Evolutionary conservation across 1,140 invertebrate genomes (phyloP), one percentile per base, ranked within the genome.

Genomic region (Zaprionus vittiger): DNA sequence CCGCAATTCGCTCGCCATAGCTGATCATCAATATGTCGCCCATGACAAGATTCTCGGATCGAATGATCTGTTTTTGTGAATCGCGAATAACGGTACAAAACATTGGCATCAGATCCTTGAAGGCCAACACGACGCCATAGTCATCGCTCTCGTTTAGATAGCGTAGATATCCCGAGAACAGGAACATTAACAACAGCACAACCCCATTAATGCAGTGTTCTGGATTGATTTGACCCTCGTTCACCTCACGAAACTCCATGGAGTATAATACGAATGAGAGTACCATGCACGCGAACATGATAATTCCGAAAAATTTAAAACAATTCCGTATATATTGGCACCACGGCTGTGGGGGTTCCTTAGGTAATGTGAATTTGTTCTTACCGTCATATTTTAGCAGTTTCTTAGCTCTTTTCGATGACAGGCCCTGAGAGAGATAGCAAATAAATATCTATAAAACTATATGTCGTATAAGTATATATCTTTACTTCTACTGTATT

Each of bases 1-100:
- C 85, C 0, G 84, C 65, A 1, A 89, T 6, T 1, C 85, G 62
- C n/a, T 84, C 71, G 0, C 84, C 84, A 24, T 61, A 68, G 2
- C 26, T 59, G 7, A 89, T 52, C 15, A 60, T 26, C 1, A 89
- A 15, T 1, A 89, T 41, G 26, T 89, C 84, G 0, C 84, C 84
- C 1, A 79, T 2, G 0, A 89, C 84, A 17, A 89, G 22, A 9
- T 76, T 52, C 24, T 66, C 41, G 0, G 62, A n/a, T 15, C 59
- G 52, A 2, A 89, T 77, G 0, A 89, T 54, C 20, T 64, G 24
- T 60, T 81, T 84, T 0, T 22, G 44, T 0, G 79, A 67, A 20
- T 81, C 79, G 2, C 84, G 38, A 0, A 79, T n/a, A 0, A 89
- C 84, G 7, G 84, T 89, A n/a, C 84, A 89, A n/a, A 75, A 84